These are phyloP conservation scores for Moxostoma hubbsi DNA, from an alignment of 2,797 vertebrate species.

Conservation along the genomic window DNA sequence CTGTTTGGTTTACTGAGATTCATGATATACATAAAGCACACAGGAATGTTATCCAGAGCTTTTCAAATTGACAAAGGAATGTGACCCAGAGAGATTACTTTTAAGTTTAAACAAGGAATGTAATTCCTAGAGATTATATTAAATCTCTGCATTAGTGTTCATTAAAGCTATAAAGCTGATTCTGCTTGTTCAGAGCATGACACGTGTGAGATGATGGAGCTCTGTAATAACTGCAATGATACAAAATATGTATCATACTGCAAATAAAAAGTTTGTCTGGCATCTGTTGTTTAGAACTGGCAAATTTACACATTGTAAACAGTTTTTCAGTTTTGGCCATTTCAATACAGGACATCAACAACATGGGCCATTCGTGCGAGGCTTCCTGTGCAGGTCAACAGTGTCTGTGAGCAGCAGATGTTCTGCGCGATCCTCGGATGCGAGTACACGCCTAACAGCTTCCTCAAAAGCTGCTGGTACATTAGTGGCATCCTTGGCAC, in stretches of 20 bases:
- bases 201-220: not conserved
- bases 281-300: not conserved
- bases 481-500: constrained; percentile 94
- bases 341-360: constrained; percentile 68
- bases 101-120: not conserved
- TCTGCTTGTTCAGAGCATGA: not conserved
- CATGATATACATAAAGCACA: constrained; percentile 15
- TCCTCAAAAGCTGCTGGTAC: constrained; percentile 93
- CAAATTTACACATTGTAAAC: not conserved
- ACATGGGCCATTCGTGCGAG: constrained; percentile 82
- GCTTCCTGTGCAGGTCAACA: constrained; percentile 89
- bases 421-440: constrained; percentile 88
- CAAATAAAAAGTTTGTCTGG: not conserved
- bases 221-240: not conserved
- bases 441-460: constrained; percentile 89
- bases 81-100: not conserved
- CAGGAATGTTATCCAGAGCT: constrained; percentile 23
- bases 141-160: not conserved
- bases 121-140: not conserved
- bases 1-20: constrained; percentile 7
- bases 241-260: not conserved
- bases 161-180: not conserved
- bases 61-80: no score
- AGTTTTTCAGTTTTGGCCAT: not conserved
- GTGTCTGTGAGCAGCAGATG: constrained; percentile 94